Evolutionary conservation across 2,888 invertebrate genomes (phyloP).

Genomic region (Agrotis exclamationis): DNA sequence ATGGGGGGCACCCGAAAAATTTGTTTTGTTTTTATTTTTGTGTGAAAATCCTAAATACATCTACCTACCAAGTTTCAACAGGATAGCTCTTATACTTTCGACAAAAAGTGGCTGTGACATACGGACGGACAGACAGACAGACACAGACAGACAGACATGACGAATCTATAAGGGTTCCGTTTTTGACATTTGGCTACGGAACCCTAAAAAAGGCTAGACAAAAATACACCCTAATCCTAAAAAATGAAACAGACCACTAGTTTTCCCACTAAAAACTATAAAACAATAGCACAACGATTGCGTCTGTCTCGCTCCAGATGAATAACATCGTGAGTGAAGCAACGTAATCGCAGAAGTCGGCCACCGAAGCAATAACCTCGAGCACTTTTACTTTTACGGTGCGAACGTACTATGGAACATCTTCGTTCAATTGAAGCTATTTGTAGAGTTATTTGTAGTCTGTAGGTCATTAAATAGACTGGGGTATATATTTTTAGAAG

Average conservation of each 20-base stretch:
- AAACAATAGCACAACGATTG: slow-evolving; percentile 24
- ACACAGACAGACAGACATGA: no score
- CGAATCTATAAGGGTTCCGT: no score
- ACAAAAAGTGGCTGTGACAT: no score
- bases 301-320: slow-evolving; percentile 41
- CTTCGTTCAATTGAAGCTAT: slow-evolving; percentile 41
- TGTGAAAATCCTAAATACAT: no score
- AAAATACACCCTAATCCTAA: no score
- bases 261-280: slow-evolving; percentile 13
- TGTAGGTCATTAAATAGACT: slow-evolving; percentile 26
- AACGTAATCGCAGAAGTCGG: slow-evolving; percentile 74
- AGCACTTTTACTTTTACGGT: slow-evolving; percentile 79
- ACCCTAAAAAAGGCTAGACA: no score
- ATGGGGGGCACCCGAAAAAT: no score
- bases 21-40: no score
- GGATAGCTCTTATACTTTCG: no score
- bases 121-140: no score
- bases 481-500: neutral
- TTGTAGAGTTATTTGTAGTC: neutral
- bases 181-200: no score
- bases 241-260: neutral
- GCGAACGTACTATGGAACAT: slow-evolving; percentile 51
- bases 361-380: slow-evolving; percentile 77
- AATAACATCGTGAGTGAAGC: slow-evolving; percentile 56
- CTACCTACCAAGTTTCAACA: no score